A percentile compares a stretch with the other conserved stretches of the same genome.
phyloP scores from a whole-genome alignment of 2,797 vertebrate species.

The Antennarius maculatus region DNA sequence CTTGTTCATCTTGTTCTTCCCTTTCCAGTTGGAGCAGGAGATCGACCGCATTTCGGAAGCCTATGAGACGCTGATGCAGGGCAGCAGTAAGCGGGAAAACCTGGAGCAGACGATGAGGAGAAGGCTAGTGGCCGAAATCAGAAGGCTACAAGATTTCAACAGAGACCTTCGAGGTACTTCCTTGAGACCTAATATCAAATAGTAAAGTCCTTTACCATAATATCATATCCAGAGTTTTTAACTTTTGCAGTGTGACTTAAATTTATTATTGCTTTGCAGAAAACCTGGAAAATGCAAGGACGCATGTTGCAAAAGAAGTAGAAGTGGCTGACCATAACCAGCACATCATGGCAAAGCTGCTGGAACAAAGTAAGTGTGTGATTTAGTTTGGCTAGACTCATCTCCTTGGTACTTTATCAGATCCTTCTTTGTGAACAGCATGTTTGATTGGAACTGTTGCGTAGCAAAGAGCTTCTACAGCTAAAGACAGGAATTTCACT shows the following conservation, averaged over 20 bases:
- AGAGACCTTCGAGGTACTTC: slow-evolving; percentile 89
- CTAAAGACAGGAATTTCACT: slow-evolving; percentile 71
- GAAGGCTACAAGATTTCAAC: slow-evolving; percentile 95
- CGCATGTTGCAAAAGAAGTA: slow-evolving; percentile 88
- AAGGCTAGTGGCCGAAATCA: slow-evolving; percentile 91
- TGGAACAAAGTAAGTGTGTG: slow-evolving; percentile 89
- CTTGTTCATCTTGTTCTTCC: slow-evolving; percentile 3
- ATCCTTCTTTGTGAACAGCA: slow-evolving; percentile 45
- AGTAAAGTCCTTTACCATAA: no score
- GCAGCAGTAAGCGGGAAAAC: slow-evolving; percentile 91
- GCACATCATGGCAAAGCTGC: slow-evolving; percentile 90
- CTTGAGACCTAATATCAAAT: background rate
- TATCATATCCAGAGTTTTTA: background rate
- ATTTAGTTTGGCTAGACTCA: slow-evolving; percentile 12
- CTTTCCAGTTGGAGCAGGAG: slow-evolving; percentile 91
- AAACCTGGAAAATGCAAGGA: slow-evolving; percentile 91
- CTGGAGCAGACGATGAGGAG: slow-evolving; percentile 93
- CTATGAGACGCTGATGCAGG: slow-evolving; percentile 93
- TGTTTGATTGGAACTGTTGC: slow-evolving; percentile 49
- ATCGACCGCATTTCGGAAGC: slow-evolving; percentile 95
- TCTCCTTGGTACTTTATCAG: slow-evolving; percentile 16
- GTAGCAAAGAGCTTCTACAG: slow-evolving; percentile 51
- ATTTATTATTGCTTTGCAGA: slow-evolving; percentile 78
- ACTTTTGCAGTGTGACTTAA: slow-evolving; percentile 12
- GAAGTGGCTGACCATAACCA: slow-evolving; percentile 92